Evolutionary conservation across 2,888 invertebrate genomes (phyloP).

Genomic region (Agapetus fuscipes): DNA sequence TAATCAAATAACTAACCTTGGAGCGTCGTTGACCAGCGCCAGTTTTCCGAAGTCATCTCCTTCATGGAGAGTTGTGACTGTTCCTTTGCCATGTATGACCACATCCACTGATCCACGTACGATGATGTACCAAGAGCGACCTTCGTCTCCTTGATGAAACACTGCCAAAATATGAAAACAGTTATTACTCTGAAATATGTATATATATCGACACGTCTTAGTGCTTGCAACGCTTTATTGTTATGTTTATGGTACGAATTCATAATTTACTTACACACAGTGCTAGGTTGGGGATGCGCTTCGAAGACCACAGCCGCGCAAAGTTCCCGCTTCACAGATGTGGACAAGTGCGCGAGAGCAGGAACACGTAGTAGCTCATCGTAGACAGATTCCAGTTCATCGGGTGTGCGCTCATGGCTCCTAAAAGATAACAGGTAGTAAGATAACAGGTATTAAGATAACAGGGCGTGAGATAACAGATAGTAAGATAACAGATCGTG

Average conservation of each 20-base stretch:
- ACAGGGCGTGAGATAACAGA: too few species aligned
- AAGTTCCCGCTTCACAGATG: slow-evolving; percentile 71
- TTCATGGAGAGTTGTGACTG: slow-evolving; percentile 70
- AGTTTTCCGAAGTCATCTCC: slow-evolving; percentile 84
- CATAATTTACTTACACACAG: slow-evolving; percentile 70
- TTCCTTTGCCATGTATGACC: slow-evolving; percentile 75
- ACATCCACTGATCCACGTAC: slow-evolving; percentile 76
- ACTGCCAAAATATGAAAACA: slow-evolving; percentile 37
- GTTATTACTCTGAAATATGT: neutral
- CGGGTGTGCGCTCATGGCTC: slow-evolving; percentile 62
- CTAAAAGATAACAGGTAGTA: too few species aligned
- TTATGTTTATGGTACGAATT: too few species aligned
- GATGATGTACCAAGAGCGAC: slow-evolving; percentile 77
- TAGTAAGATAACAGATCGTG: too few species aligned
- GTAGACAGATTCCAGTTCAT: slow-evolving; percentile 73
- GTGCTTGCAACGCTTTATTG: too few species aligned
- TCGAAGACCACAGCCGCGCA: slow-evolving; percentile 73
- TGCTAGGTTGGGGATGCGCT: slow-evolving; percentile 65
- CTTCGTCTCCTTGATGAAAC: slow-evolving; percentile 78
- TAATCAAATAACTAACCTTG: too few species aligned
- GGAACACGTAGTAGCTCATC: slow-evolving; percentile 75
- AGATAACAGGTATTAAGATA: too few species aligned
- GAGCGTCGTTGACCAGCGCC: slow-evolving; percentile 76
- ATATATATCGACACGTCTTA: neutral
- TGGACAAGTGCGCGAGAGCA: slow-evolving; percentile 69